A percentile compares a stretch with the other conserved stretches of the same genome.
Conservation (phyloP, 2,797 vertebrate genomes). For the Aulostomus chinensis region DNA sequence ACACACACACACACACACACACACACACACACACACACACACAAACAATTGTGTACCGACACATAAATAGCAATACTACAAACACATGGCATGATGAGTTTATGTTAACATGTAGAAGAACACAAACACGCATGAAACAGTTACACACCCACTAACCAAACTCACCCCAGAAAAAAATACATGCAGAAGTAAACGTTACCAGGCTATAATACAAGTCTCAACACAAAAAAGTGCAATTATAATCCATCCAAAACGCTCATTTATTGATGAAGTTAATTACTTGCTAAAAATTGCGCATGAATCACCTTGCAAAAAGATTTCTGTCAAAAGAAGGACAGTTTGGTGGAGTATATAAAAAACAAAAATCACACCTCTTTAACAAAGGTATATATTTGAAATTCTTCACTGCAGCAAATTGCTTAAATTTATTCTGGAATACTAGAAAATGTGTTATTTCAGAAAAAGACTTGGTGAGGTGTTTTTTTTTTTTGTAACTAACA, state of each 20-base stretch:
- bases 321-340: conserved; percentile 41
- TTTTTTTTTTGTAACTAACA: conserved; percentile 13
- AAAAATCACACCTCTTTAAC: conserved; percentile 24
- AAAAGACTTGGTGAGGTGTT: background rate
- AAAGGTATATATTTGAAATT: conserved; percentile 44
- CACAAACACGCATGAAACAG: too few species aligned
- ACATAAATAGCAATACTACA: conserved; percentile 39
- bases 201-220: conserved; percentile 9
- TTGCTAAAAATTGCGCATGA: conserved; percentile 57
- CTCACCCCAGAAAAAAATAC: conserved; percentile 21
- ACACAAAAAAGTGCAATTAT: conserved; percentile 34
- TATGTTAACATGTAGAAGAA: background rate
- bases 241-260: conserved; percentile 40
- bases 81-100: conserved; percentile 44
- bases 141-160: too few species aligned
- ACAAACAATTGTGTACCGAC: background rate
- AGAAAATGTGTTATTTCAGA: conserved; percentile 45
- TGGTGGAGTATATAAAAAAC: conserved; percentile 13
- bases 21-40: conserved; percentile 17
- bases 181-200: too few species aligned
- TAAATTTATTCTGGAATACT: conserved; percentile 42
- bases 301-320: conserved; percentile 58
- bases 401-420: conserved; percentile 51
- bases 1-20: conserved; percentile 6
- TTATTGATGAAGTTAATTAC: conserved; percentile 70